Percentiles rank a stretch among this genome's conserved stretches.
Conservation (phyloP, 2,797 vertebrate species). For the Peromyscus attwateri region DNA sequence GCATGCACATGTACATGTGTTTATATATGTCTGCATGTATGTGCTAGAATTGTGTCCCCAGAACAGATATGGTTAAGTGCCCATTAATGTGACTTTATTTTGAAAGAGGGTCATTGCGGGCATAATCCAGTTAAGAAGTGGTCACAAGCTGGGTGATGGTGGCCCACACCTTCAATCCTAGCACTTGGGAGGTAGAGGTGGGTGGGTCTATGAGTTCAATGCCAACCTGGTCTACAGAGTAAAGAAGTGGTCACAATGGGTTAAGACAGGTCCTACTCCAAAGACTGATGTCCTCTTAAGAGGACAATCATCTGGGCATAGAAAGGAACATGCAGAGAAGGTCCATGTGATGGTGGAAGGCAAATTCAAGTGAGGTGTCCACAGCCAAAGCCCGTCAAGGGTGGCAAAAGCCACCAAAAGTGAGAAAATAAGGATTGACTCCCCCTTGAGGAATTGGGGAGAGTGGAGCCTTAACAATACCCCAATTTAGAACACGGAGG, state of each 20-base stretch:
- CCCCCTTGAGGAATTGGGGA: neutral
- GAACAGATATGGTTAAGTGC: neutral
- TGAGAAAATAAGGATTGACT: neutral
- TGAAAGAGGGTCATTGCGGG: neutral
- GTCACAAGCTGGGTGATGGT: neutral
- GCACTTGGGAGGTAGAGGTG: neutral
- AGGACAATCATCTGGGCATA: neutral
- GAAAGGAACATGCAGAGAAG: neutral
- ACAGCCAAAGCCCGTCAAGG: neutral
- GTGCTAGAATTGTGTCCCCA: neutral
- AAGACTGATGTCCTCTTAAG: neutral
- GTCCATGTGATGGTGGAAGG: rapidly evolving
- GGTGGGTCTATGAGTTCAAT: neutral
- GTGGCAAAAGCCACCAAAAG: neutral
- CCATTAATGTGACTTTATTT: neutral
- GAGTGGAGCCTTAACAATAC: neutral
- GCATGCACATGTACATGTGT: no score
- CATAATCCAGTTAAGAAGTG: neutral
- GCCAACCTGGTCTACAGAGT: neutral
- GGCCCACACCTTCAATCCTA: neutral
- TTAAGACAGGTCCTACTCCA: neutral
- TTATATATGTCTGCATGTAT: neutral
- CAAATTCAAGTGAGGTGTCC: rapidly evolving
- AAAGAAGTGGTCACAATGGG: neutral
- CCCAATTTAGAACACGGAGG: neutral